Conservation (phyloP, 2,888 invertebrate genomes). For the Noctua fimbriata region DNA sequence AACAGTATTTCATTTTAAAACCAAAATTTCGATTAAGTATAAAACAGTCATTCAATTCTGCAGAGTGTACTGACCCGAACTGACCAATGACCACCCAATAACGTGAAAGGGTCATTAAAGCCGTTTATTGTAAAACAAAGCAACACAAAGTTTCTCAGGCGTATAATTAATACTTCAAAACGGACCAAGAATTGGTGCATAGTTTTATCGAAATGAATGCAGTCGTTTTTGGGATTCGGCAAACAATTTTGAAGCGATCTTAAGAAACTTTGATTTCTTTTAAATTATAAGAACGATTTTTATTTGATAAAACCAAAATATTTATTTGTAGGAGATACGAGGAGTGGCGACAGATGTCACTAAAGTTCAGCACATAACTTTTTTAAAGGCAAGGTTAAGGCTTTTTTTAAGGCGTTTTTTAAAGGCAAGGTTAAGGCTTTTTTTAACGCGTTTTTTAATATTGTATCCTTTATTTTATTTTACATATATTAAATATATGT, state of each 20-base stretch:
- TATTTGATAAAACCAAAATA: too few relatives aligned
- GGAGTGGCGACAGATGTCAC: too few relatives aligned
- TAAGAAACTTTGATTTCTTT: not conserved
- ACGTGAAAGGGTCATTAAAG: slow-evolving; percentile 19
- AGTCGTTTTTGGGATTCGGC: not conserved
- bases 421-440: too few relatives aligned
- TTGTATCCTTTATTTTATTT: too few relatives aligned
- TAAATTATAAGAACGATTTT: not conserved
- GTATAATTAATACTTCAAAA: slow-evolving; percentile 36
- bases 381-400: too few relatives aligned
- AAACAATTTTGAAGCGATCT: not conserved
- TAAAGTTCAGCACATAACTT: too few relatives aligned
- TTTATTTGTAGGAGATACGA: too few relatives aligned
- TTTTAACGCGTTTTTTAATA: too few relatives aligned
- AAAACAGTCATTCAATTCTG: slow-evolving; percentile 1
- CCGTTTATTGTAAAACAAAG: slow-evolving; percentile 26
- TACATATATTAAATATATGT: too few relatives aligned
- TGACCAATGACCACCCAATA: slow-evolving; percentile 41
- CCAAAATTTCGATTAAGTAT: slow-evolving; percentile 2
- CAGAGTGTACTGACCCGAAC: slow-evolving; percentile 18
- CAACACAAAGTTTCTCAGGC: slow-evolving; percentile 19
- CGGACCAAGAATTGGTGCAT: slow-evolving; percentile 6
- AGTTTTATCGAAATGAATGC: slow-evolving; percentile 7
- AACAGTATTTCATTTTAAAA: not conserved
- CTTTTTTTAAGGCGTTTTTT: too few relatives aligned